These are phyloP conservation scores for Echinops telfairi DNA, from an alignment of 2,113 vertebrate species.

Conservation along the genomic window DNA sequence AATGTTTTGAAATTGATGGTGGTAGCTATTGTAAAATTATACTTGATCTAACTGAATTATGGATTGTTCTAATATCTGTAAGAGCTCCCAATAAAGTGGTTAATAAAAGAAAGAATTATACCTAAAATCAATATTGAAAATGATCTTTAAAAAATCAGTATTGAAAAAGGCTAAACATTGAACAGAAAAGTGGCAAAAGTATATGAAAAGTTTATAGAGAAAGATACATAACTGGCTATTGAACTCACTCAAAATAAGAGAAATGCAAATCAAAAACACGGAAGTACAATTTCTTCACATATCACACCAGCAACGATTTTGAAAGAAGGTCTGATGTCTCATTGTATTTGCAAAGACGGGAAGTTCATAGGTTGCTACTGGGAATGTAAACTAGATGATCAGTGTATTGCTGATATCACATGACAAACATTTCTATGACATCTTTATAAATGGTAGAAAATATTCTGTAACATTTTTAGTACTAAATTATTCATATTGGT, in stretches of 20 bases:
- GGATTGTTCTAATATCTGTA: too few species aligned
- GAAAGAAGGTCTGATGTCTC: not conserved
- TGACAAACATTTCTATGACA: constrained; percentile 45
- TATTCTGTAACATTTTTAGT: constrained; percentile 54
- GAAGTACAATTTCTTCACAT: not conserved
- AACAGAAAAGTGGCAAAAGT: not conserved
- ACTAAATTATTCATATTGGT: constrained; percentile 45
- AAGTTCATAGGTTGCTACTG: not conserved
- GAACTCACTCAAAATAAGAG: not conserved
- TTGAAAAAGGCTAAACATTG: not conserved
- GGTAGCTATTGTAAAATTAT: too few species aligned
- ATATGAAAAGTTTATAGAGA: not conserved
- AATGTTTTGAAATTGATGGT: too few species aligned
- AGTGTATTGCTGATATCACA: too few species aligned
- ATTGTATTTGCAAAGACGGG: not conserved
- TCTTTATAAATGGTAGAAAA: constrained; percentile 42
- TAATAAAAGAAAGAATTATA: too few species aligned
- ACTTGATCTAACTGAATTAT: too few species aligned
- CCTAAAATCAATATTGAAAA: too few species aligned
- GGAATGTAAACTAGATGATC: not conserved
- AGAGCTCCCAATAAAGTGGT: too few species aligned
- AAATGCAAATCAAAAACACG: not conserved
- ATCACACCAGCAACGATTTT: not conserved
- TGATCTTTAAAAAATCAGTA: not conserved
- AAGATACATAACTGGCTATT: not conserved